Evolutionary conservation across 2,888 invertebrate species (phyloP).

Genomic region (Aspidiotus destructor): DNA sequence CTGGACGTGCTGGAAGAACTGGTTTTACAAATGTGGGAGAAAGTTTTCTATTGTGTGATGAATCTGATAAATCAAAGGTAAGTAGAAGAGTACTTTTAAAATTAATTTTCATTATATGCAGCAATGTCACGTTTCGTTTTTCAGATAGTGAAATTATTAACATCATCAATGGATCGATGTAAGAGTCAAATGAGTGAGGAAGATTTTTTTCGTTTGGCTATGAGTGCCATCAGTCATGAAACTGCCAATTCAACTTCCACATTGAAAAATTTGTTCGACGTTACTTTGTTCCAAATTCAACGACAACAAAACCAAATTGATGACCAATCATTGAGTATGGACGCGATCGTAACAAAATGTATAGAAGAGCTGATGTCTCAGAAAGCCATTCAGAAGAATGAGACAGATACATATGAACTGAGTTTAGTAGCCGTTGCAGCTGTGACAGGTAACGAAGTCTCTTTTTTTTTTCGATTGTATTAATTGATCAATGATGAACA

Average conservation of each 20-base stretch:
- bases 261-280: slow-evolving; percentile 8
- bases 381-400: slow-evolving; percentile 33
- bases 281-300: slow-evolving; percentile 16
- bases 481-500: background rate
- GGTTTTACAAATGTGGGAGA: slow-evolving; percentile 76
- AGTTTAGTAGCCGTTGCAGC: slow-evolving; percentile 62
- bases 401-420: slow-evolving; percentile 34
- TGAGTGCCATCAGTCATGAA: slow-evolving; percentile 59
- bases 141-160: slow-evolving; percentile 50
- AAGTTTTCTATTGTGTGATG: slow-evolving; percentile 70
- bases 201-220: slow-evolving; percentile 49
- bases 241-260: slow-evolving; percentile 47
- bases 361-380: slow-evolving; percentile 39
- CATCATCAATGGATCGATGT: slow-evolving; percentile 58
- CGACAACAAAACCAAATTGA: background rate
- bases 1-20: slow-evolving; percentile 85
- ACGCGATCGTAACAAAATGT: slow-evolving; percentile 44
- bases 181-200: slow-evolving; percentile 51
- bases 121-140: background rate
- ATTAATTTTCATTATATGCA: background rate
- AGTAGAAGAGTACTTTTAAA: background rate
- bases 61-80: slow-evolving; percentile 50
- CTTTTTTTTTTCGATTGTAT: background rate
- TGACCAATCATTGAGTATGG: background rate
- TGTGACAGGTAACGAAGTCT: slow-evolving; percentile 45